phyloP scores from a whole-genome alignment of 2,797 vertebrate species.

The Bryconaethiops microstoma region DNA sequence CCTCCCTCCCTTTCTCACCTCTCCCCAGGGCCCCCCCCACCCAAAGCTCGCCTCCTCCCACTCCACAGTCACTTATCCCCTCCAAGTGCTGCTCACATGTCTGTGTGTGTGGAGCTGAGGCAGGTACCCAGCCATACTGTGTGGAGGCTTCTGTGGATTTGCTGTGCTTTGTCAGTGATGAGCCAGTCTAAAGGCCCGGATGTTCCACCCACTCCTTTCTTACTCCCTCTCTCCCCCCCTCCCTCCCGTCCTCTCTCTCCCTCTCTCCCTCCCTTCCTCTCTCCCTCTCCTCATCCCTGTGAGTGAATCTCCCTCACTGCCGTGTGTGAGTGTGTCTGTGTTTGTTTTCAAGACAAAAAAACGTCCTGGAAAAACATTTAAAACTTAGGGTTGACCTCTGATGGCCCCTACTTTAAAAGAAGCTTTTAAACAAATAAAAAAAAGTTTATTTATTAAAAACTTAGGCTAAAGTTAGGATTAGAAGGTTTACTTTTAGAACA shows the following conservation, averaged over 20 bases:
- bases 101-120: conserved; percentile 28
- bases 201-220: conserved; percentile 51
- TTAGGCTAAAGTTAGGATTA: too few species aligned
- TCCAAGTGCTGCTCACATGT: conserved; percentile 42
- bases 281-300: conserved; percentile 30
- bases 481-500: too few species aligned
- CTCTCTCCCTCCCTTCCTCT: conserved; percentile 5
- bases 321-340: conserved; percentile 32
- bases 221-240: too few species aligned
- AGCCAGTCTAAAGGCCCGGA: conserved; percentile 53
- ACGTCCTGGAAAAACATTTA: too few species aligned
- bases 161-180: conserved; percentile 36
- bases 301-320: conserved; percentile 20
- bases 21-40: conserved; percentile 8
- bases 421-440: too few species aligned
- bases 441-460: too few species aligned
- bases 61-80: conserved; percentile 46
- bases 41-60: conserved; percentile 40
- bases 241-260: too few species aligned
- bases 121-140: conserved; percentile 39
- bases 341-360: neutral
- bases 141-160: conserved; percentile 37
- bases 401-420: too few species aligned
- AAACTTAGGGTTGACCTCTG: too few species aligned
- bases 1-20: conserved; percentile 49